Base-by-base conservation (phyloP, 2,797 vertebrate species). In the Champsocephalus gunnari region DNA sequence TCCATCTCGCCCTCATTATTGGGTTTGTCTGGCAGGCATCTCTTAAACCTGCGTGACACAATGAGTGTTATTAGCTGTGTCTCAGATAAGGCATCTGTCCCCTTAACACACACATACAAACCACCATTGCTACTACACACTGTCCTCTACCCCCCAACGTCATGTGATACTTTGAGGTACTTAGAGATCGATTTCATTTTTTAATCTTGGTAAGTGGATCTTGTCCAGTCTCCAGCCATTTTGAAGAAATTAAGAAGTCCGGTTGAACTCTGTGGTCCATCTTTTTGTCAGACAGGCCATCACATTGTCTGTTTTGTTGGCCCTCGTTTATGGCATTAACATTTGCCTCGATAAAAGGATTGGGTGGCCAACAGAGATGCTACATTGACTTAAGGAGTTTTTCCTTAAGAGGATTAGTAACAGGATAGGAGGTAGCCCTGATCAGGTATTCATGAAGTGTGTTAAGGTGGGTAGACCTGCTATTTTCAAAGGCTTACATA, bases 111-210 rank as follows among this genome's bases (percentile, higher is more conserved):
- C 82, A 76, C 65, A 82, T 28, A 72, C 60, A 79, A 79, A 62
- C 55, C 61, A 49, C 57, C 28, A 19, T 45, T 62, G 53, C 81
- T 59, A 71, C 81, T 11, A 73, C 73, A 67, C 69, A 47, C 69
- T 51, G 66, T 73, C 77, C 71, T 75, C 82, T 72, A 77, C 87
- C 84, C 84, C 76, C 73, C 43, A 66, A 67, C 21, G 92, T 91
- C 87, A 95, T 90, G 83, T 75, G 92, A 94, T 91, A 92, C 92
- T 88, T 89, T 79, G 81, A 93, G 83, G 88, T 92, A 92, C 93
- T 93, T 93, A 77, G 90, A 93, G 92, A 94, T 94, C 92, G 85
- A 93, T 95, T 94, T 94, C 92, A 92, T 94, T 94, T 95, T 90
- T 90, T 93, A 94, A 95, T 95, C 93, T 92, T 82, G 84, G 82